These are phyloP conservation scores for Lasioglossum morio DNA, from an alignment of 2,888 invertebrate genomes.

Conservation along the genomic window DNA sequence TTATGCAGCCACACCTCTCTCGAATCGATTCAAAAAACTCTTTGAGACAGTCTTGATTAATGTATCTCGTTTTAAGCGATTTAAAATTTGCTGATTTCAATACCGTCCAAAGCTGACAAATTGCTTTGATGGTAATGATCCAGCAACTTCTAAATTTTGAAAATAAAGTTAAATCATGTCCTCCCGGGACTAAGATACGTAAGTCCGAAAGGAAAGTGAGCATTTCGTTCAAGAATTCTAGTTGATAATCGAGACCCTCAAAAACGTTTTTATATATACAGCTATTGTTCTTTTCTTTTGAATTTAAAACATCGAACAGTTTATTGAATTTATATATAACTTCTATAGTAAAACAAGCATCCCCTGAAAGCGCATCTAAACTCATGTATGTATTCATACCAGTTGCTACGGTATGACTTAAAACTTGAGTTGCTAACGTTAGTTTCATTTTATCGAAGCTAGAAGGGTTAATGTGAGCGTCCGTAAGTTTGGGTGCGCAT, in stretches of 20 bases:
- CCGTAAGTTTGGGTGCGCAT: constrained; percentile 5
- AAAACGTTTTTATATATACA: background rate
- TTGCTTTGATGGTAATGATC: background rate
- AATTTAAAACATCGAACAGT: background rate
- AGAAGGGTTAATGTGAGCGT: background rate
- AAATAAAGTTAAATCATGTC: background rate
- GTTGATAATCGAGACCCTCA: background rate
- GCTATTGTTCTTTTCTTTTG: background rate
- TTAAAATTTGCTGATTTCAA: background rate
- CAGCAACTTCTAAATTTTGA: background rate
- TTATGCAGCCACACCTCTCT: background rate
- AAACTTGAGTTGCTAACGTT: background rate
- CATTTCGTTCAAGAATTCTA: background rate
- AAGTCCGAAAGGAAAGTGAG: background rate
- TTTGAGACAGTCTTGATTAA: constrained; percentile 14
- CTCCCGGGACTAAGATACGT: background rate
- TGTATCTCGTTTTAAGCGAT: background rate
- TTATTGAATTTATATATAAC: constrained; percentile 9
- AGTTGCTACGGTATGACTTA: constrained; percentile 1
- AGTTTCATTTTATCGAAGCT: background rate
- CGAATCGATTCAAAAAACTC: background rate
- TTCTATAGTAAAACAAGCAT: background rate
- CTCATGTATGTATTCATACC: constrained; percentile 1
- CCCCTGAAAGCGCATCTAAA: background rate
- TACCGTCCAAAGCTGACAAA: background rate